Base-by-base conservation (phyloP, 92 coral and sea anemone species). In the Montipora capitata region DNA sequence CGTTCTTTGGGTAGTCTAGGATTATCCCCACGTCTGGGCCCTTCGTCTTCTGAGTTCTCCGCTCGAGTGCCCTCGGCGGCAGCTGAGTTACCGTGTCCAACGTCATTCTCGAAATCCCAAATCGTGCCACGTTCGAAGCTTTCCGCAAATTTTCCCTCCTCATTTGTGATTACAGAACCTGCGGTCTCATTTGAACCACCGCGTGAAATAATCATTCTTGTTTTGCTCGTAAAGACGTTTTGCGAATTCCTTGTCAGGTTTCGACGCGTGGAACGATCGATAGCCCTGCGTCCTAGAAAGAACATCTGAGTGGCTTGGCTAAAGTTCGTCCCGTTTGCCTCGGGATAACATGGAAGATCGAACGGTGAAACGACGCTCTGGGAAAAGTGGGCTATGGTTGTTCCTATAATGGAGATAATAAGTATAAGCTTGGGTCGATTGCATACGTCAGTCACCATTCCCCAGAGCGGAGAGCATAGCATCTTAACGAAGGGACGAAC, bases 301-400 rank as follows among this genome's bases (percentile, higher is more conserved):
- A 81, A 40, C 10, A 52, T 10, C 2, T 45, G 3, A 67, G 72
- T 45, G 48, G 13, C 18, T 2, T 43, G 16, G 79, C 79, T 72
- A 27, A 72, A 72, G 72, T 75, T 85, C 8, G 89, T 85, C 43
- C 76, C 9, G 89, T 85, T 85, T 11, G 75, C 81, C 15, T 92
- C 90, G 61, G 78, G 92, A 48, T 95, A 95, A 38, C 98, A 95
- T 10, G 98, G 98, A 2, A 95, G 86, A n/a, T 87, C 71, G 58
- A 95, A 95, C 27, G 98, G 98, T 0, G 98, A 95, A 2, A 95
- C 98, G 0, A 95, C 78, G 62, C 98, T 95, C 68, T 95, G 98
- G 12, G 96, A 95, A 82, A 95, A 95, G 43, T 95, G 93, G 4
- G 95, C 98, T 40, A 93, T 83, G 72, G 94, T 48, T 10, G 95